Percentiles rank a stretch among this genome's conserved stretches.
Conservation (phyloP, 2,797 vertebrate genomes). For the Sebastolobus alascanus region DNA sequence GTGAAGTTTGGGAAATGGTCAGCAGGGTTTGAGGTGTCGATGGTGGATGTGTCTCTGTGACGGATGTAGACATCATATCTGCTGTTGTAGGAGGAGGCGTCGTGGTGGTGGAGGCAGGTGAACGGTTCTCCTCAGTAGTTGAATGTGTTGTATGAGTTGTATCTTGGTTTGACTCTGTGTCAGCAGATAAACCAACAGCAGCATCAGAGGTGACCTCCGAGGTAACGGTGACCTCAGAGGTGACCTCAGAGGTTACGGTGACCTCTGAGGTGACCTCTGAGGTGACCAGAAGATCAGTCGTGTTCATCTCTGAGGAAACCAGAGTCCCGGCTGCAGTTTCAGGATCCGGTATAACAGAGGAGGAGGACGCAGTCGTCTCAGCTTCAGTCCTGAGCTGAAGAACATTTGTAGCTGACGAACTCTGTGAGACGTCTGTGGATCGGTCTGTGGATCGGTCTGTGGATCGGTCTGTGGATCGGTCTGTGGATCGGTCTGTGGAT, state of each 20-base stretch:
- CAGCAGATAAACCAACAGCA: not conserved
- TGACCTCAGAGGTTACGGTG: not conserved
- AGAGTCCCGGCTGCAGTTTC: not conserved
- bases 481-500: no score
- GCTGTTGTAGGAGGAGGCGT: not conserved
- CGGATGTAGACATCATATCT: not conserved
- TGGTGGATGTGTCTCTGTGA: not conserved
- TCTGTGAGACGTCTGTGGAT: not conserved
- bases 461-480: no score
- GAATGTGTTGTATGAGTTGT: not conserved
- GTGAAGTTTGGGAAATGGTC: not conserved
- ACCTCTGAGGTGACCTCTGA: not conserved
- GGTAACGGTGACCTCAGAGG: not conserved
- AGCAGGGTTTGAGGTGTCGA: not conserved
- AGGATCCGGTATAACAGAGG: not conserved
- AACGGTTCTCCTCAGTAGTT: not conserved
- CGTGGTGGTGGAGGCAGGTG: not conserved
- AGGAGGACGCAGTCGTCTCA: not conserved
- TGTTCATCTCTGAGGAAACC: constrained; percentile 11
- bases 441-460: no score
- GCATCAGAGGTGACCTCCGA: not conserved
- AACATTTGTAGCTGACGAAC: not conserved
- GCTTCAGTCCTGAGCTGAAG: not conserved
- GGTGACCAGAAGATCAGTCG: not conserved
- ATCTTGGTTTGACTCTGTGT: not conserved